A percentile compares a stretch with the other conserved stretches of the same genome.
Conservation (phyloP, 2,797 vertebrate species). For the Gadopsis marmoratus region DNA sequence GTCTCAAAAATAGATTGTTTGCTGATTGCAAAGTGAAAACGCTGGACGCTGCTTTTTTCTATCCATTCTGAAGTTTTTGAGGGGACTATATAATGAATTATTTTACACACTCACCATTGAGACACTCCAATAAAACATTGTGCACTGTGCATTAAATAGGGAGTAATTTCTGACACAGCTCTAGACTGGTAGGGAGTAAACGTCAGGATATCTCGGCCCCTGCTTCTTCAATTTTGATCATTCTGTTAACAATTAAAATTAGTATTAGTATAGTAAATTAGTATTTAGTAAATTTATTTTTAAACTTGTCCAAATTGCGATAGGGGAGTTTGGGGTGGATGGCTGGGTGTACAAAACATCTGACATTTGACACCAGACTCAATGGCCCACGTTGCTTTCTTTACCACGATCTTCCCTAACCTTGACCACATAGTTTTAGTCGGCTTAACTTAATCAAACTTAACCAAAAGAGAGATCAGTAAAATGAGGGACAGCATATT, state of each 20-base stretch:
- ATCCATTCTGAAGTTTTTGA: neutral
- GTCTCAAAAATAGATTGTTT: conserved; percentile 29
- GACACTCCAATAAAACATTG: neutral
- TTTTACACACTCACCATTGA: neutral
- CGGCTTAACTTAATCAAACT: neutral
- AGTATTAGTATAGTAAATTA: too few relatives aligned
- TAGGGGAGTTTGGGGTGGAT: neutral
- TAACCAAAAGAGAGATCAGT: neutral
- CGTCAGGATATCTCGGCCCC: neutral
- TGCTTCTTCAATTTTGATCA: neutral
- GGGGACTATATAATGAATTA: neutral
- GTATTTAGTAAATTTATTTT: too few relatives aligned
- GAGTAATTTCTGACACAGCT: neutral
- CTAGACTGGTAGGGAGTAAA: neutral
- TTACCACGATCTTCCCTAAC: neutral
- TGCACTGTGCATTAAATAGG: neutral
- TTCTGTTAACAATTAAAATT: neutral
- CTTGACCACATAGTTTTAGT: neutral
- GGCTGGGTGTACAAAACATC: neutral
- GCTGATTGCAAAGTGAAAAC: neutral
- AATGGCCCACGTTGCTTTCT: neutral
- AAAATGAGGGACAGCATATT: neutral
- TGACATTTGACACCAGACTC: neutral
- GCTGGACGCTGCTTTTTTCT: neutral
- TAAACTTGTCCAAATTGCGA: neutral